Conservation (phyloP, 2,113 vertebrate species). For the Balaenoptera acutorostrata region DNA sequence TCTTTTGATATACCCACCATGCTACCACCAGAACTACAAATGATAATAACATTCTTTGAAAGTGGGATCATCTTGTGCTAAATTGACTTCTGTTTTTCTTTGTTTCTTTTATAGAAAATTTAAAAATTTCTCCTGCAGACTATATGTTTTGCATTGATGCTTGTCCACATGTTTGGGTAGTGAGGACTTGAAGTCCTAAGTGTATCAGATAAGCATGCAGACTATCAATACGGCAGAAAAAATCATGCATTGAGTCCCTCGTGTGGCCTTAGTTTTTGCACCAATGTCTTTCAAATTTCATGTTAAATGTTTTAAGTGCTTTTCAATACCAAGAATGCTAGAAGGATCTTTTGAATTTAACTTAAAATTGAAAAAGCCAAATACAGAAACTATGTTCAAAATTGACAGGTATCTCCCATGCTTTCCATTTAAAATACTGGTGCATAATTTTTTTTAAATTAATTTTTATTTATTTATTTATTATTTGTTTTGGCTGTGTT, state of each 20-base stretch:
- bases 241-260: not conserved
- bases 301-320: not conserved
- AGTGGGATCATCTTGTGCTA: not conserved
- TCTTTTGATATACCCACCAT: not conserved
- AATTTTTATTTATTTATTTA: too few relatives aligned
- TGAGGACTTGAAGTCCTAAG: not conserved
- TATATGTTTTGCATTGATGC: not conserved
- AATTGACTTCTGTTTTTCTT: not conserved
- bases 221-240: not conserved
- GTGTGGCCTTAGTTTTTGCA: not conserved
- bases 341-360: not conserved
- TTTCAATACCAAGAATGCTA: not conserved
- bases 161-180: not conserved
- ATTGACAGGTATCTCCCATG: not conserved
- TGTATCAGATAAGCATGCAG: not conserved
- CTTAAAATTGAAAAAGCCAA: not conserved
- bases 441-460: not conserved
- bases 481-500: too few relatives aligned
- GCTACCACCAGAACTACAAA: not conserved
- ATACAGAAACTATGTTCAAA: not conserved
- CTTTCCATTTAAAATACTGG: not conserved
- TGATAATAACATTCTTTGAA: not conserved
- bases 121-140: not conserved
- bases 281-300: constrained; percentile 3
- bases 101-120: not conserved